These are phyloP conservation scores for Parapsyche elsis DNA, from an alignment of 1,140 invertebrate genomes.

Conservation along the genomic window DNA sequence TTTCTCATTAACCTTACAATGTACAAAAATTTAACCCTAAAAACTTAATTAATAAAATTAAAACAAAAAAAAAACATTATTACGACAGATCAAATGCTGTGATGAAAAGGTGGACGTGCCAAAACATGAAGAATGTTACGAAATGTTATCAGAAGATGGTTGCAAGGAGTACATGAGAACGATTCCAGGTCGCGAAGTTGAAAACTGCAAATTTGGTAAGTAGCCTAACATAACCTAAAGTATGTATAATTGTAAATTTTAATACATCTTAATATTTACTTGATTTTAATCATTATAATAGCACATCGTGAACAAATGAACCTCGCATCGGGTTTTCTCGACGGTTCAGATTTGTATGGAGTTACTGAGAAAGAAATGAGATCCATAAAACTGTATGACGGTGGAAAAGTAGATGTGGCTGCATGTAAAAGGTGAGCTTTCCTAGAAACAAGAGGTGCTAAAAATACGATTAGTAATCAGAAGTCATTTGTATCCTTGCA, in stretches of 20 bases:
- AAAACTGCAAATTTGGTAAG: conserved; percentile 74
- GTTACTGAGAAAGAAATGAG: conserved; percentile 75
- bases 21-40: too few relatives aligned
- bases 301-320: conserved; percentile 87
- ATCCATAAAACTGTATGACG: conserved; percentile 78
- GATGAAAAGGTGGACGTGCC: conserved; percentile 57
- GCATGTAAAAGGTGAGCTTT: conserved; percentile 70
- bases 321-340: conserved; percentile 86
- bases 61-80: conserved; percentile 4
- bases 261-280: not conserved
- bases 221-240: conserved; percentile 2
- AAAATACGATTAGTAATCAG: too few relatives aligned
- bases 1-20: too few relatives aligned
- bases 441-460: too few relatives aligned
- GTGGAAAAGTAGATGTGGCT: conserved; percentile 74
- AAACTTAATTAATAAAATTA: not conserved
- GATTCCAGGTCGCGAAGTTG: conserved; percentile 73
- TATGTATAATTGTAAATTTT: not conserved
- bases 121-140: conserved; percentile 48
- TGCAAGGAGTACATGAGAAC: conserved; percentile 83
- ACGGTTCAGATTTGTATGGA: conserved; percentile 89
- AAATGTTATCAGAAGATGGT: conserved; percentile 56
- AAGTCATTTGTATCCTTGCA: too few relatives aligned
- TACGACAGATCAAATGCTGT: conserved; percentile 67
- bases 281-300: conserved; percentile 57